Percentiles rank a stretch among this genome's conserved stretches.
These are phyloP conservation scores for Tachyglossus aculeatus DNA, from an alignment of 2,797 vertebrate species.

Conservation along the genomic window DNA sequence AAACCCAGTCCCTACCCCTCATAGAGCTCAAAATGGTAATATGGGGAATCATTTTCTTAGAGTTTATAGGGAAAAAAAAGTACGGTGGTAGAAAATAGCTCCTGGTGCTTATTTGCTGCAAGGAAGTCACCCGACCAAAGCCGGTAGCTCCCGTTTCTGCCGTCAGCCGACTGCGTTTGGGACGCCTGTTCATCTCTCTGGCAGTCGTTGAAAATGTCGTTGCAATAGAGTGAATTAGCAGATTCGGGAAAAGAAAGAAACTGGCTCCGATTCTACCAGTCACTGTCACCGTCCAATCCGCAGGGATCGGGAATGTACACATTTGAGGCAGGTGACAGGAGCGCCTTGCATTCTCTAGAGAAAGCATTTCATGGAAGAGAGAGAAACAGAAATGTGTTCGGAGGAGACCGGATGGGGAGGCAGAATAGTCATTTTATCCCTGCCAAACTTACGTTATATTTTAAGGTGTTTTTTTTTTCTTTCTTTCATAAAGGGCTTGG, in stretches of 20 bases:
- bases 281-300: not conserved
- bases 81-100: no score
- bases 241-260: not conserved
- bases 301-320: slow-evolving; percentile 9
- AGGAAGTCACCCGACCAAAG: no score
- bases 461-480: slow-evolving; percentile 5
- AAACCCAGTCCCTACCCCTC: no score
- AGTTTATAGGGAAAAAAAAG: no score
- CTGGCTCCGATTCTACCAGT: not conserved
- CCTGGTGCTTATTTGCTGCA: no score
- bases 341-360: slow-evolving; percentile 1
- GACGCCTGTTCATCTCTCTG: no score
- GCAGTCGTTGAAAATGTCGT: not conserved
- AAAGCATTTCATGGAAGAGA: slow-evolving; percentile 1
- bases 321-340: slow-evolving; percentile 12
- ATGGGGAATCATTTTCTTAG: no score
- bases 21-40: no score
- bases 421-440: slow-evolving; percentile 44
- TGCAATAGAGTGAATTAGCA: slow-evolving; percentile 13
- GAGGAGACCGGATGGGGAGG: slow-evolving; percentile 35
- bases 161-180: no score
- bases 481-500: slow-evolving; percentile 23
- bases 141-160: no score
- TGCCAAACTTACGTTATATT: slow-evolving; percentile 25
- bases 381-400: slow-evolving; percentile 20